Evolutionary conservation across 2,797 vertebrate genomes (phyloP), one percentile per base, ranked within the genome.

Genomic region (Xenopus petersii): DNA sequence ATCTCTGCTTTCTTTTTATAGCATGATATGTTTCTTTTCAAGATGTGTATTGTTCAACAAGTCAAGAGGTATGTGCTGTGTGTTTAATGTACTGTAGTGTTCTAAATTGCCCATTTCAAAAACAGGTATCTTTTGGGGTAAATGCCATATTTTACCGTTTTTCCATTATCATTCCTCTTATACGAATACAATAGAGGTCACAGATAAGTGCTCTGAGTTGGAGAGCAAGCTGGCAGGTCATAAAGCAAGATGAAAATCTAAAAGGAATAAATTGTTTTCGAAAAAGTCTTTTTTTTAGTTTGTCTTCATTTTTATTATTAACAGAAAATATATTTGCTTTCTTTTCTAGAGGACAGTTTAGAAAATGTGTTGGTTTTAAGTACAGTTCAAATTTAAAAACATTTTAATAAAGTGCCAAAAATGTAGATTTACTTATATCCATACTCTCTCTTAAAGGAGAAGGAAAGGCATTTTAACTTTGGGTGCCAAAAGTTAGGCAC

Each of bases 61-160:
- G 54, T 69, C 67, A 69, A 10, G 10, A 69, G 56, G 17, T 61
- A 75, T 30, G 61, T 56, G 21, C 24, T 46, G 30, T 48, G 60
- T 58, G 61, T n/a, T 75, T 75, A 75, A 75, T 75, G 74, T 70
- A 64, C 61, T 59, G 74, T 70, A 63, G 54, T 61, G 21, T 46
- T 42, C 26, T 69, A 30, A 69, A 69, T 69, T 69, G 30, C 26
- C 54, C 64, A 59, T 75, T 55, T 60, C 51, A n/a, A 66, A 60
- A 65, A 48, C 24, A 65, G 24, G 56, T 42, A 60, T 71, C 62
- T 70, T 69, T 49, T 49, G 15, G 62, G 62, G 68, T 21, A 75
- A 75, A 65, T 59, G 66, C 68, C 68, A 71, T 65, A 70, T 60
- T 76, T 76, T 60, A 64, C 61, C 47, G 54, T 10, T 70, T 75